Base-by-base conservation (phyloP, 2,113 vertebrate genomes). In the Eulacestoma nigropectus region DNA sequence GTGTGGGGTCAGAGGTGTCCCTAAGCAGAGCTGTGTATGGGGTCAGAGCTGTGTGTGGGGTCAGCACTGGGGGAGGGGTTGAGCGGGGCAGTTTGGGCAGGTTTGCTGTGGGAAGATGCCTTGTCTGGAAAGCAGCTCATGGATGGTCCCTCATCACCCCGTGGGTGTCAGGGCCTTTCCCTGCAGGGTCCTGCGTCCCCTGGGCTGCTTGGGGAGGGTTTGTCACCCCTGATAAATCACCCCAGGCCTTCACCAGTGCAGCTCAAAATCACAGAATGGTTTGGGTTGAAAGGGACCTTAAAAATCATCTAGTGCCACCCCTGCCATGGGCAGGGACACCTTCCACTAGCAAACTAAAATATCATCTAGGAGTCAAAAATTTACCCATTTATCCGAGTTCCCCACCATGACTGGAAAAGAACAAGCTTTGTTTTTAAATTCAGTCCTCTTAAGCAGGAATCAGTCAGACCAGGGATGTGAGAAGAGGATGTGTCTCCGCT, bases 1-100 rank as follows among this genome's bases (percentile, higher is more conserved):
- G n/a, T 4, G 3, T 11, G n/a, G 39, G 25, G 63, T 41, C 14
- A 1, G 3, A 0, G 0, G 25, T 10, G 3, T 21, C n/a, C 33
- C 49, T 4, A 3, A 4, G 46, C 21, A 10, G 35, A 15, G 42
- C 3, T 16, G 50, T 25, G 37, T 32, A 55, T 15, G 59, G 59
- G 25, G 27, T 73, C 29, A 12, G 59, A 44, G 42, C 42, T 46
- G 46, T 47, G 46, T 49, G 47, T 49, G 47, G 47, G 47, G 32
- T 73, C 30, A 13, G 55, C 4, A 1, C 41, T 30, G 49, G 4
- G 29, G 25, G 2, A 33, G 42, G 11, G 29, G 4, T 1, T 18
- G 8, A 42, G 60, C 39, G 25, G 60, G 19, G 13, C 26, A 7
- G 5, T n/a, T 9, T 6, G 47, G 16, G 27, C 11, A 27, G 37